phyloP scores from a whole-genome alignment of 2,888 invertebrate species.

The Lampropteryx suffumata region DNA sequence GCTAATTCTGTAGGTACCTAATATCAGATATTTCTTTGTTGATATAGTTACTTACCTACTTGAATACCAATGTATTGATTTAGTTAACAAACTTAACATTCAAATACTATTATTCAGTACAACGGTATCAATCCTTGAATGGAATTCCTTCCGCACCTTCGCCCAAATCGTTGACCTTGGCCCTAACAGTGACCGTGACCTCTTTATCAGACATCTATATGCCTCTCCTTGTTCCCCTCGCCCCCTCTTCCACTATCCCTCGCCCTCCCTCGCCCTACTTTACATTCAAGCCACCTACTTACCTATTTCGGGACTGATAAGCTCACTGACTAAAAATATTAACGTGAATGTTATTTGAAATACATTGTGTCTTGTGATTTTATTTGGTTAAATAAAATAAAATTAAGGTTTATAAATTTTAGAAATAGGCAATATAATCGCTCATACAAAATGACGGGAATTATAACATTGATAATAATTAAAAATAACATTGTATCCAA shows the following conservation, averaged over 20 bases:
- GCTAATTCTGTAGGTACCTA: too few relatives aligned
- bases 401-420: not conserved
- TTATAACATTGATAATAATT: conserved; percentile 37
- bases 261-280: conserved; percentile 25
- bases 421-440: not conserved
- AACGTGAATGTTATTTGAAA: too few relatives aligned
- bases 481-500: conserved; percentile 54
- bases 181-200: conserved; percentile 39
- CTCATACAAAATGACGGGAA: too few relatives aligned
- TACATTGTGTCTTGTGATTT: too few relatives aligned
- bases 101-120: too few relatives aligned
- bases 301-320: conserved; percentile 30
- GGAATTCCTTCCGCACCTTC: conserved; percentile 3
- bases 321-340: too few relatives aligned
- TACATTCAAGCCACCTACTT: conserved; percentile 18
- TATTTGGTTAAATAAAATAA: too few relatives aligned
- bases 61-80: too few relatives aligned
- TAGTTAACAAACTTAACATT: too few relatives aligned
- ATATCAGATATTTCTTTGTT: too few relatives aligned
- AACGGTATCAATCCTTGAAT: conserved; percentile 2
- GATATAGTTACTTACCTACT: too few relatives aligned
- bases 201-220: conserved; percentile 32
- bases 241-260: not conserved
- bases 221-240: conserved; percentile 1
- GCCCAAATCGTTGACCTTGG: conserved; percentile 5